These are phyloP conservation scores for Zaprionus tsacasi DNA, from an alignment of 1,140 invertebrate species.

Conservation along the genomic window DNA sequence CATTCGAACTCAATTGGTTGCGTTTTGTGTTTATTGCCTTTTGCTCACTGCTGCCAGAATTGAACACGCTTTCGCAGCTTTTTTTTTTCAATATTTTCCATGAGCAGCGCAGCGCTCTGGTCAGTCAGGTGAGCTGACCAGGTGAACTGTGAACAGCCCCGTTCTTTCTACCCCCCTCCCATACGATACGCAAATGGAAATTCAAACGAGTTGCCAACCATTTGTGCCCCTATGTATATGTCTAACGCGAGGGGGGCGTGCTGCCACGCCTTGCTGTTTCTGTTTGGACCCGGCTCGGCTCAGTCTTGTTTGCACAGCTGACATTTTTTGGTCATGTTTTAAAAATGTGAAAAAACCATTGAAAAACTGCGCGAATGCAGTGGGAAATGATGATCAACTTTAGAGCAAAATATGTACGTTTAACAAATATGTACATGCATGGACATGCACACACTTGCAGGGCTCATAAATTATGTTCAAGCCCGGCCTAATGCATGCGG, in stretches of 20 bases:
- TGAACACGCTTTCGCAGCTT: constrained; percentile 30
- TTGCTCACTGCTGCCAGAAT: constrained; percentile 56
- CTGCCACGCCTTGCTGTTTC: constrained; percentile 7
- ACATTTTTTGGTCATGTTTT: constrained; percentile 70
- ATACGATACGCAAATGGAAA: constrained; percentile 65
- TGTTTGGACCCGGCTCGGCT: constrained; percentile 38
- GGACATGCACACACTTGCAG: background rate
- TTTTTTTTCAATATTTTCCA: constrained; percentile 52
- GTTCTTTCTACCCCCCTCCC: background rate
- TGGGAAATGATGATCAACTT: constrained; percentile 12
- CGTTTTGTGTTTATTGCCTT: constrained; percentile 79
- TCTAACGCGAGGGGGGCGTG: constrained; percentile 49
- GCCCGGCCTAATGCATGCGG: constrained; percentile 75
- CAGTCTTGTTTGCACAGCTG: constrained; percentile 67
- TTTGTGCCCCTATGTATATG: constrained; percentile 71
- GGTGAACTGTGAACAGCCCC: constrained; percentile 25
- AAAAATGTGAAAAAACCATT: constrained; percentile 8
- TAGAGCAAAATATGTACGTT: constrained; percentile 54
- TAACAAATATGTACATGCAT: constrained; percentile 61
- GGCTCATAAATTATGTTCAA: constrained; percentile 63
- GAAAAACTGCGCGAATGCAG: constrained; percentile 14
- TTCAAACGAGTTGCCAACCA: constrained; percentile 64
- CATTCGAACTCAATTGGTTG: constrained; percentile 79
- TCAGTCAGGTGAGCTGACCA: constrained; percentile 34
- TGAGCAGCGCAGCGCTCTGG: constrained; percentile 18